Base-by-base conservation (phyloP, 2,113 vertebrate genomes). In the Nycticryphes semicollaris region DNA sequence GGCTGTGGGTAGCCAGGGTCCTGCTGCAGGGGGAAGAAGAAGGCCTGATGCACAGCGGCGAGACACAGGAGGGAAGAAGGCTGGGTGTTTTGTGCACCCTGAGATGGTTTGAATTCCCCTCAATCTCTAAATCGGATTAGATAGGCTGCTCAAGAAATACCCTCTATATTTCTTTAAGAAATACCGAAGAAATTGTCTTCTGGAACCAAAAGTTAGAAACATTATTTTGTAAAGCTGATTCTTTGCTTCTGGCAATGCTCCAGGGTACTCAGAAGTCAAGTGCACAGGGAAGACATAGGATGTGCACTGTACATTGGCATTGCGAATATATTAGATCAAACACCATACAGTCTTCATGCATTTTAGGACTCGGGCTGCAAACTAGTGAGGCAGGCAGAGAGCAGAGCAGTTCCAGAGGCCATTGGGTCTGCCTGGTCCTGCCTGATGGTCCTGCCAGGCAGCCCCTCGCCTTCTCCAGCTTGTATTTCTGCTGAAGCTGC, bases 11-110 rank as follows among this genome's bases (percentile, higher is more conserved):
- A 20, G 22, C 57, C 4, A 1, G 37, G 64, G 53, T 62, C 27
- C 14, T 33, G 45, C 59, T 39, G 25, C 57, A 27, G 48, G 28
- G 28, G 25, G 21, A 17, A 56, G 77, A 43, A 74, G 37, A 8
- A 45, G 25, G 45, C 12, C 54, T 0, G 1, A 43, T 0, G 0
- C 19, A 54, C 21, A 19, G 47, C 1, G 0, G 35, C 1, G 6
- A 73, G 47, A 67, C 27, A 14, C 8, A 8, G 12, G 12, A 57
- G 25, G 37, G 67, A 69, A 79, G 37, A 39, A 43, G 22, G 11
- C 5, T 35, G 24, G 14, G 14, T 23, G 7, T 63, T 68, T 41
- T 59, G 33, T 19, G 43, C 14, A 4, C 30, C 4, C 54, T 24
- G 30, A 73, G 47, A 8, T 60, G 22, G 43, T 17, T 69, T 84